phyloP scores from a whole-genome alignment of 53 echinoderm and acorn worm species.

The Patiria pectinifera region DNA sequence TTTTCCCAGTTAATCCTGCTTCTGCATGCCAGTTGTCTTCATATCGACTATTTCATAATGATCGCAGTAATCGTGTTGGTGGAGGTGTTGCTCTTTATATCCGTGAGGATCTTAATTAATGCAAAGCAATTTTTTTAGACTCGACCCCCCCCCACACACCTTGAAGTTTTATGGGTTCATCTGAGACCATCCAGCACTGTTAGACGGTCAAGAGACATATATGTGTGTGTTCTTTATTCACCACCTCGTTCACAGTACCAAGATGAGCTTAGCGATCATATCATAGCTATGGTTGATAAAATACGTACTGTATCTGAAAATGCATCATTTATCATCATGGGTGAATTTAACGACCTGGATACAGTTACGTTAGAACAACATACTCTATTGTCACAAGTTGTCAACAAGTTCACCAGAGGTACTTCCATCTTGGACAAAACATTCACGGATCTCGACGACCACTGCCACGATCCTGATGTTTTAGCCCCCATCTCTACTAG shows the following conservation, averaged over 20 bases:
- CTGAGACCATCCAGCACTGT: neutral
- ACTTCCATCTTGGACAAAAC: conserved; percentile 54
- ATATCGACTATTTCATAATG: conserved; percentile 28
- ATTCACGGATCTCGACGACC: conserved; percentile 29
- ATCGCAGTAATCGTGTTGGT: neutral
- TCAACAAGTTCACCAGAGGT: conserved; percentile 14
- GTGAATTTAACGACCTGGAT: conserved; percentile 60
- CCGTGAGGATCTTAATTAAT: neutral
- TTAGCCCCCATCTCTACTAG: conserved; percentile 40
- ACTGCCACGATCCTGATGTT: conserved; percentile 25
- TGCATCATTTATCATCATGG: conserved; percentile 51
- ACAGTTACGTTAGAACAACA: conserved; percentile 32
- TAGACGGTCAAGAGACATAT: neutral
- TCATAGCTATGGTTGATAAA: conserved; percentile 48
- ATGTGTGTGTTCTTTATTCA: conserved; percentile 51
- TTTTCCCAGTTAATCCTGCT: conserved; percentile 9
- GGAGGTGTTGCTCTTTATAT: neutral
- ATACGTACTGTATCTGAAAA: neutral
- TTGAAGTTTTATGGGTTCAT: conserved; percentile 40
- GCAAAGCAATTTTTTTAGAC: too few species aligned
- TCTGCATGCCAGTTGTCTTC: neutral
- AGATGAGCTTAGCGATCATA: conserved; percentile 18
- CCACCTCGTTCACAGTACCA: conserved; percentile 51
- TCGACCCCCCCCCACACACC: neutral
- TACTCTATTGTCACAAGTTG: conserved; percentile 17